Evolutionary conservation across 1,140 invertebrate species (phyloP).

Genomic region (Latrodectus geometricus): DNA sequence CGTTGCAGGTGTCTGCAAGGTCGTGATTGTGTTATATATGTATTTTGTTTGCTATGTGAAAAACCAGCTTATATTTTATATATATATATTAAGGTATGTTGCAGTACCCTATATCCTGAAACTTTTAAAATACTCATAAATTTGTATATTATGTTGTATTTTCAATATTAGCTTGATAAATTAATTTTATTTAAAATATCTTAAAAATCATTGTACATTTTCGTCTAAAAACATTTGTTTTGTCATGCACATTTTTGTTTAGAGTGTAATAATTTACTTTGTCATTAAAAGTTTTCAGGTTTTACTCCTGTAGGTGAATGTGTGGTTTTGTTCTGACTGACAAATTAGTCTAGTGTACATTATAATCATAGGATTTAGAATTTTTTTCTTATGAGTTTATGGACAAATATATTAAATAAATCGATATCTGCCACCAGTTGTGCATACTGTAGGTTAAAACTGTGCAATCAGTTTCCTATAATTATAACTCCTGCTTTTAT

Average conservation of each 20-base stretch:
- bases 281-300: conserved; percentile 33
- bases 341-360: conserved; percentile 48
- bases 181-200: conserved; percentile 51
- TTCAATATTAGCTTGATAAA: conserved; percentile 35
- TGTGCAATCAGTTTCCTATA: conserved; percentile 32
- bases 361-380: conserved; percentile 44
- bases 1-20: conserved; percentile 59
- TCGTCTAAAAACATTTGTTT: conserved; percentile 30
- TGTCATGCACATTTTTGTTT: conserved; percentile 15
- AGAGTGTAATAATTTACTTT: conserved; percentile 18
- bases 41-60: conserved; percentile 60
- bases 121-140: conserved; percentile 51
- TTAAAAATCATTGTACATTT: conserved; percentile 44
- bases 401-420: conserved; percentile 29
- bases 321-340: conserved; percentile 31
- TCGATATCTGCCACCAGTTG: conserved; percentile 25
- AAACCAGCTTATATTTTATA: conserved; percentile 38
- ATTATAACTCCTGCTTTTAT: conserved; percentile 12
- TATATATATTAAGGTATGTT: conserved; percentile 61
- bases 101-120: conserved; percentile 48
- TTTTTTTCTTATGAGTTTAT: conserved; percentile 40
- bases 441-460: conserved; percentile 46
- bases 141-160: conserved; percentile 58
- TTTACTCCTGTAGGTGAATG: conserved; percentile 48
- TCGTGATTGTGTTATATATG: conserved; percentile 59